A percentile compares a stretch with the other conserved stretches of the same genome.
Conservation (phyloP, 2,888 invertebrate species). For the Sepiola atlantica region DNA sequence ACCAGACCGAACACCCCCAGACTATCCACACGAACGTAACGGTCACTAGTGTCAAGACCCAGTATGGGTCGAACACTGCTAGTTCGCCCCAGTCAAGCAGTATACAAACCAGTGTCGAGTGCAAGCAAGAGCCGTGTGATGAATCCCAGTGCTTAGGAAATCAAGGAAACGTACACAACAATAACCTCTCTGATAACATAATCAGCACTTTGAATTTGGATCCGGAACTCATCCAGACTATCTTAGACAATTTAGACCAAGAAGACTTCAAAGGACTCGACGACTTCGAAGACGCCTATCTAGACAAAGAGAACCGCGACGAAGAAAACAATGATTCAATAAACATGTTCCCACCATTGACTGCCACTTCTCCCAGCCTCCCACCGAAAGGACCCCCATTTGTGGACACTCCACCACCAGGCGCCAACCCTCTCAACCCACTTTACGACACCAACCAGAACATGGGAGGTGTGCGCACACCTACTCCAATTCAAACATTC, state of each 20-base stretch:
- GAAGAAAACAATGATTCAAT: conserved; percentile 59
- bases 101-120: conserved; percentile 61
- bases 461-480: conserved; percentile 56
- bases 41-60: conserved; percentile 85
- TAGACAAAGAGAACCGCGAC: conserved; percentile 58
- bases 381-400: conserved; percentile 53
- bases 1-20: conserved; percentile 85
- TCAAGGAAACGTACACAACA: conserved; percentile 46
- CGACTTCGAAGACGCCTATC: conserved; percentile 64
- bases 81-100: conserved; percentile 50
- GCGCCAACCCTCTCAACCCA: conserved; percentile 51
- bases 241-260: conserved; percentile 86
- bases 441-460: conserved; percentile 56
- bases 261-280: conserved; percentile 76
- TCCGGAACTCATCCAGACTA: conserved; percentile 65
- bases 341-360: conserved; percentile 53
- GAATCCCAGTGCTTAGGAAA: conserved; percentile 55
- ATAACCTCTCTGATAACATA: conserved; percentile 53
- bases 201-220: conserved; percentile 58
- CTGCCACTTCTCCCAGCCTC: conserved; percentile 57
- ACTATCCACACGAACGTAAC: conserved; percentile 93
- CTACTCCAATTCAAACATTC: conserved; percentile 53
- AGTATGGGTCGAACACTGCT: conserved; percentile 49
- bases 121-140: conserved; percentile 80
- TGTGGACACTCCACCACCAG: conserved; percentile 49